Conservation (phyloP, 2,113 vertebrate genomes). For the Illadopsis cleaveri region DNA sequence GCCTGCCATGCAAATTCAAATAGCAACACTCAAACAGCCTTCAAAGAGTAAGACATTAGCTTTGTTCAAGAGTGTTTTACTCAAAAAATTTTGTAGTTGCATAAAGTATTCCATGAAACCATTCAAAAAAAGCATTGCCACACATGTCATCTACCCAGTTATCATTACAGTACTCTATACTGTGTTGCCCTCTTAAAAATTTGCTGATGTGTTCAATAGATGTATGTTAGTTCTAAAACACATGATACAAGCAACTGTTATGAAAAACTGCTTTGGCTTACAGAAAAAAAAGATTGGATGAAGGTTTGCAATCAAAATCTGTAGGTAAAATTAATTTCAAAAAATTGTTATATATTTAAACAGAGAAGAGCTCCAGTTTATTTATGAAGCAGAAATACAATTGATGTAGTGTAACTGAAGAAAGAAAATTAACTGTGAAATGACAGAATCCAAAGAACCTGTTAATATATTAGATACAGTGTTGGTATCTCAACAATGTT, state of each 20-base stretch:
- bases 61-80: background rate
- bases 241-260: background rate
- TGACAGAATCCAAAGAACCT: background rate
- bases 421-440: background rate
- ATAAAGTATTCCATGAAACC: background rate
- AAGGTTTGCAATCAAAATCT: background rate
- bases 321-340: background rate
- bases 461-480: background rate
- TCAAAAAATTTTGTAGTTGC: background rate
- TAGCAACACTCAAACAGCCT: background rate
- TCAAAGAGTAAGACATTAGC: background rate
- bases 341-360: background rate
- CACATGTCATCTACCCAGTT: background rate
- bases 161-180: background rate
- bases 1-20: background rate
- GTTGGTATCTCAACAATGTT: background rate
- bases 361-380: background rate
- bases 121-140: background rate
- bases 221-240: background rate
- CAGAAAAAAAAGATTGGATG: background rate
- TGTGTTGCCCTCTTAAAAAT: background rate
- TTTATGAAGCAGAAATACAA: background rate
- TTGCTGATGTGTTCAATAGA: background rate
- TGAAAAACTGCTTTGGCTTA: background rate
- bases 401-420: accelerated